Percentiles rank a stretch among this genome's conserved stretches.
phyloP scores from a whole-genome alignment of 2,797 vertebrate genomes.

The Diceros bicornis region DNA sequence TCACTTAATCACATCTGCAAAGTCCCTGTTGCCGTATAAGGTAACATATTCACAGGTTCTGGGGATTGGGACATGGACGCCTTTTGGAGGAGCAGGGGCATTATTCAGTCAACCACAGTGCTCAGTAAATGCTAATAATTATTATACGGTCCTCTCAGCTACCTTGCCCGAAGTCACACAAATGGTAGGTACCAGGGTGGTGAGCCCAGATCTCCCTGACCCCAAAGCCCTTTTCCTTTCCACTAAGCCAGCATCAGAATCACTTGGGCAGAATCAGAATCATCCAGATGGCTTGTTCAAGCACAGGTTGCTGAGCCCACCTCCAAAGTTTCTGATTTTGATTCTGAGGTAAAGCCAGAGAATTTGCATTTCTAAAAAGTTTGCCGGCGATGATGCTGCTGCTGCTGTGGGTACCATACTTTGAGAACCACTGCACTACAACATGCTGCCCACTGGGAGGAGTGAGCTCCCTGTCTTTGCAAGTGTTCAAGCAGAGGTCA shows the following conservation, averaged over 20 bases:
- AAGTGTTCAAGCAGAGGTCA: neutral
- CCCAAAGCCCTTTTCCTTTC: neutral
- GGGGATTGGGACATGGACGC: neutral
- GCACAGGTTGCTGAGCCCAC: neutral
- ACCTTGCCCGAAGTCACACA: neutral
- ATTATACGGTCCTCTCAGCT: neutral
- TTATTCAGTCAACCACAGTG: neutral
- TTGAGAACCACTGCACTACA: neutral
- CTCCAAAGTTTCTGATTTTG: neutral
- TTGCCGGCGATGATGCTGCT: neutral
- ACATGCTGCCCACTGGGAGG: accelerated
- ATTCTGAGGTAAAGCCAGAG: neutral
- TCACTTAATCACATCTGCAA: neutral
- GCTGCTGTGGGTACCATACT: neutral
- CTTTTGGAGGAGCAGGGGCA: neutral
- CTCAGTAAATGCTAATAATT: neutral
- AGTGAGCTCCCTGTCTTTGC: neutral
- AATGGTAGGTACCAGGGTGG: neutral
- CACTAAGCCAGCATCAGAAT: neutral
- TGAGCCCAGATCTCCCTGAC: neutral
- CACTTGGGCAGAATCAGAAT: neutral
- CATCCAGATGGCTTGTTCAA: neutral
- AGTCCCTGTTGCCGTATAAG: neutral
- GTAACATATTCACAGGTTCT: neutral
- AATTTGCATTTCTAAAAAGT: neutral